A percentile compares a stretch with the other conserved stretches of the same genome.
phyloP scores from a whole-genome alignment of 2,888 invertebrate species.

The Amphipyra tragopoginis region DNA sequence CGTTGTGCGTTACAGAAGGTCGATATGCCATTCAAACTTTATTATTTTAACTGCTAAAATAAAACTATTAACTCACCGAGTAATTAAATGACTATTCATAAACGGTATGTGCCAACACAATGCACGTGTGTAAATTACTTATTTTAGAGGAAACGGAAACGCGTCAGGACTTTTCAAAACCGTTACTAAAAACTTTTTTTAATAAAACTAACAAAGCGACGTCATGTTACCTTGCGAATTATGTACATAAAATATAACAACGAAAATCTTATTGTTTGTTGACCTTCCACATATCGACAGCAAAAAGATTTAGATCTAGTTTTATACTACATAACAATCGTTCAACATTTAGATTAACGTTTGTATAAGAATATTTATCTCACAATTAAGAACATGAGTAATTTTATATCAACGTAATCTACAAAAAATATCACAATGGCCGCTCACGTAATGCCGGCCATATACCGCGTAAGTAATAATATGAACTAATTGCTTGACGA shows the following conservation, averaged over 20 bases:
- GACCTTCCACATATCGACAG: conserved; percentile 24
- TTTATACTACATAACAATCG: conserved; percentile 7
- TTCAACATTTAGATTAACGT: conserved; percentile 3
- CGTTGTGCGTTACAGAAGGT: conserved; percentile 56
- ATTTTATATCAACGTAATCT: conserved; percentile 45
- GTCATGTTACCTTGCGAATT: conserved; percentile 34
- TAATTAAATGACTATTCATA: conserved; percentile 36
- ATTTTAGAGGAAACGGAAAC: conserved; percentile 50
- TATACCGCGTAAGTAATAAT: conserved; percentile 31
- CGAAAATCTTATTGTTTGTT: conserved; percentile 17
- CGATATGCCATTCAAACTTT: conserved; percentile 51
- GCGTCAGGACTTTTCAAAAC: conserved; percentile 15
- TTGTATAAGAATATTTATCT: conserved; percentile 17
- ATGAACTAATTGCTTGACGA: conserved; percentile 45
- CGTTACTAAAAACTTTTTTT: conserved; percentile 29
- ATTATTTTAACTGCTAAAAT: conserved; percentile 43
- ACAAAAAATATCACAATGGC: conserved; percentile 47
- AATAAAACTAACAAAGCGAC: conserved; percentile 8
- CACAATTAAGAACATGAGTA: conserved; percentile 36
- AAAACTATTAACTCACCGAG: conserved; percentile 34
- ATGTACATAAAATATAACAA: conserved; percentile 23
- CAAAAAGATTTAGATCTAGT: conserved; percentile 5
- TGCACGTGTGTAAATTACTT: conserved; percentile 36
- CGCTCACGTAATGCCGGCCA: conserved; percentile 46
- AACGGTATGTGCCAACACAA: conserved; percentile 21